phyloP scores from a whole-genome alignment of 2,888 invertebrate species.

The Plebejus argus region DNA sequence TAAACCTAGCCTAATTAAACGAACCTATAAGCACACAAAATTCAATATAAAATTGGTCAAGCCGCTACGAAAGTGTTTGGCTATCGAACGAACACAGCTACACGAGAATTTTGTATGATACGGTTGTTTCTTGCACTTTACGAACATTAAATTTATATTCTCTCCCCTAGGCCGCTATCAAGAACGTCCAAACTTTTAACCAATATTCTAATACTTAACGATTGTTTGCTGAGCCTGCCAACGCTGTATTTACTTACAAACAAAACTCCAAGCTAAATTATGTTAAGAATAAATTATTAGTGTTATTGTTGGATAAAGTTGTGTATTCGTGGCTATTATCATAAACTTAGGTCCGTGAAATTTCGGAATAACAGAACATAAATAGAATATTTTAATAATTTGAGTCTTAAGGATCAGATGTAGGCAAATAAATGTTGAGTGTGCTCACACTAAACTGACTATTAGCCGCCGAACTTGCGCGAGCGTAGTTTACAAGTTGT shows the following conservation, averaged over 20 bases:
- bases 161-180: slow-evolving; percentile 36
- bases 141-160: no score
- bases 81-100: no score
- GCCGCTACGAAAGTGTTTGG: no score
- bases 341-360: slow-evolving; percentile 28
- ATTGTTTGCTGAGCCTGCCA: slow-evolving; percentile 42
- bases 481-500: no score
- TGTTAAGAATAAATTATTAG: slow-evolving; percentile 31
- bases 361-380: not conserved
- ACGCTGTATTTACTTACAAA: slow-evolving; percentile 39
- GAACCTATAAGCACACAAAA: no score
- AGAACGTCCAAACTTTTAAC: slow-evolving; percentile 57
- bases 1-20: no score
- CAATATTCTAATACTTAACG: slow-evolving; percentile 53
- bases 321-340: slow-evolving; percentile 26
- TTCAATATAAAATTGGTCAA: no score
- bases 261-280: slow-evolving; percentile 36
- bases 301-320: slow-evolving; percentile 33
- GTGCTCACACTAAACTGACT: no score
- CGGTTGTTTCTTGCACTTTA: no score
- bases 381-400: not conserved
- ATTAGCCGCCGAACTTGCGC: no score
- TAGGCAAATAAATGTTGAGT: not conserved
- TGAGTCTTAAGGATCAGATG: not conserved
- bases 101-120: no score